Conservation (phyloP, 2,113 vertebrate genomes). For the Melanocharis versteri region DNA sequence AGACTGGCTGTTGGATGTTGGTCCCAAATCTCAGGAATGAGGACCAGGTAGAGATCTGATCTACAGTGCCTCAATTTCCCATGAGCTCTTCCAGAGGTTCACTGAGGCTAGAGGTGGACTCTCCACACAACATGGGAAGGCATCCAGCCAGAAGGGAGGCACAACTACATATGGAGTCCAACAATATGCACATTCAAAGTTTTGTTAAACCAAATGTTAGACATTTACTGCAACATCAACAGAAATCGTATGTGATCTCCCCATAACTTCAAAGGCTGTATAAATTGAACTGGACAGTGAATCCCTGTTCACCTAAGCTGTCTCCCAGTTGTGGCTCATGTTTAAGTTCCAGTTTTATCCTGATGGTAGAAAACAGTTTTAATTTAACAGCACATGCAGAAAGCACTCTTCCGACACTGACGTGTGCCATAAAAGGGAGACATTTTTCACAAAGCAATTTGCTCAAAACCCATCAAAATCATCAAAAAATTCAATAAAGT, state of each 20-base stretch:
- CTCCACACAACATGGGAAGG: fast-evolving
- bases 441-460: neutral
- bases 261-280: neutral
- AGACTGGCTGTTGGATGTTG: neutral
- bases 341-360: neutral
- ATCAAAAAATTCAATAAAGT: neutral
- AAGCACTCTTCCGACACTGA: neutral
- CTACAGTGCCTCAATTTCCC: neutral
- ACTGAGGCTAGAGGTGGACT: neutral
- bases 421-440: neutral
- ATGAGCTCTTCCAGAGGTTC: neutral
- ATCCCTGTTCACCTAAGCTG: neutral
- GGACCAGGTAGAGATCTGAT: neutral
- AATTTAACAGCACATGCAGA: neutral
- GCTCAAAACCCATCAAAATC: neutral
- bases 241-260: neutral
- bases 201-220: neutral
- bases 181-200: neutral
- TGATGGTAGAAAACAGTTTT: neutral
- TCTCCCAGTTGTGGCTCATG: neutral
- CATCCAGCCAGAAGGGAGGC: neutral
- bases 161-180: neutral
- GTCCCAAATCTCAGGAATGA: neutral
- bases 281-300: neutral
- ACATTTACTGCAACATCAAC: neutral